Evolutionary conservation across 2,888 invertebrate species (phyloP).

Genomic region (Agriopis marginaria): DNA sequence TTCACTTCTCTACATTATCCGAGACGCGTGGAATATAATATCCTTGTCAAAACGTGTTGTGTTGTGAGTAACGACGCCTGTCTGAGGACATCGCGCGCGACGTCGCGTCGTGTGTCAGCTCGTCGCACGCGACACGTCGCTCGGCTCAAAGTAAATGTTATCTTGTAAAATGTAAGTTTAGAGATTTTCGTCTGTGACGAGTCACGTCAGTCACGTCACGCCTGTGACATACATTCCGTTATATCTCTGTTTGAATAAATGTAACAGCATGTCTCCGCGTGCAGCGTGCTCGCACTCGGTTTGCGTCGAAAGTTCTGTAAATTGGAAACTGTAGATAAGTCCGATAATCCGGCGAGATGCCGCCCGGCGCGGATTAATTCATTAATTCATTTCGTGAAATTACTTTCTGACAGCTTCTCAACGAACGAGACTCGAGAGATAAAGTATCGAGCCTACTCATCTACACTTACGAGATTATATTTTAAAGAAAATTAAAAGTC

Average conservation of each 20-base stretch:
- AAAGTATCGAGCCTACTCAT: constrained; percentile 3
- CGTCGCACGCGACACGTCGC: neutral
- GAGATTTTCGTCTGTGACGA: constrained; percentile 2
- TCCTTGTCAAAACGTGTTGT: neutral
- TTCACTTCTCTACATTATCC: neutral
- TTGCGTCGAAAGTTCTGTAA: neutral
- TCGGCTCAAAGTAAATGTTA: constrained; percentile 12
- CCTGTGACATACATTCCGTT: constrained; percentile 5
- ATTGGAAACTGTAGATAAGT: constrained; percentile 18
- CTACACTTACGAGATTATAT: constrained; percentile 5
- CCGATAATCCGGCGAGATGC: constrained; percentile 7
- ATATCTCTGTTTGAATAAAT: constrained; percentile 17
- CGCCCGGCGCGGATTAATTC: constrained; percentile 19
- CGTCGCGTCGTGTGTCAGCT: neutral
- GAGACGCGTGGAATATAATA: neutral
- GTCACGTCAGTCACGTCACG: too few species aligned
- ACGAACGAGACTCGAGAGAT: neutral
- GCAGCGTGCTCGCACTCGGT: neutral
- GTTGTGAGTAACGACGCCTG: constrained; percentile 3
- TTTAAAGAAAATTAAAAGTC: constrained; percentile 17
- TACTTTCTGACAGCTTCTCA: constrained; percentile 22
- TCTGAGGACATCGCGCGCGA: constrained; percentile 7
- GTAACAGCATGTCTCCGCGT: neutral
- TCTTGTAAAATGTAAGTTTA: constrained; percentile 3
- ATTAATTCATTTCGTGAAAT: constrained; percentile 28